These are phyloP conservation scores for Danio kyathit DNA, from an alignment of 2,797 vertebrate species.

Conservation along the genomic window DNA sequence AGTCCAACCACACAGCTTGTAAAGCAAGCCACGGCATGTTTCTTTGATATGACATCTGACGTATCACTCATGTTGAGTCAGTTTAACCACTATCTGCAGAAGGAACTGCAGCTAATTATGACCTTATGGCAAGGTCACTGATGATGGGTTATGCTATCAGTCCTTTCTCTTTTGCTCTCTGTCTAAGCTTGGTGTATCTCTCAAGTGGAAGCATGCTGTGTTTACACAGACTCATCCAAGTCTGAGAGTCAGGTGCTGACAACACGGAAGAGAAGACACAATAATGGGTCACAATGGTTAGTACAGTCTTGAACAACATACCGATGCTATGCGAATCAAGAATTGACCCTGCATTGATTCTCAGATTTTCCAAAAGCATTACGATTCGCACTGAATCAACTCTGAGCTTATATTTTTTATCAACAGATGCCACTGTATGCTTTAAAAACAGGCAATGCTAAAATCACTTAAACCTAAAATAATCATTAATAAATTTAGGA, in stretches of 20 bases:
- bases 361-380: too few relatives aligned
- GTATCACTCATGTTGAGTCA: background rate
- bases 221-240: conserved; percentile 9
- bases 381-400: too few relatives aligned
- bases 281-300: background rate
- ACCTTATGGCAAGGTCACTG: conserved; percentile 33
- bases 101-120: background rate
- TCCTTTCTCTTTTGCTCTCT: background rate
- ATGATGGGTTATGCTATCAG: conserved; percentile 15
- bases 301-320: too few relatives aligned
- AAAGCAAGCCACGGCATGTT: conserved; percentile 20
- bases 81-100: background rate
- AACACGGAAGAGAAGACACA: background rate
- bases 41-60: background rate
- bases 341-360: too few relatives aligned
- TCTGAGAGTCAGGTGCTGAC: conserved; percentile 17
- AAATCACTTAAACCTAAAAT: too few relatives aligned
- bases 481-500: too few relatives aligned
- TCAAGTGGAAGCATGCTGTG: conserved; percentile 25
- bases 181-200: background rate
- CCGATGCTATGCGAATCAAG: too few relatives aligned
- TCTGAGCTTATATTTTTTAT: too few relatives aligned
- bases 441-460: too few relatives aligned
- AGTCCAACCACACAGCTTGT: conserved; percentile 9
- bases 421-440: too few relatives aligned